Conservation (phyloP, 2,888 invertebrate genomes). For the Lasiommata megera region DNA sequence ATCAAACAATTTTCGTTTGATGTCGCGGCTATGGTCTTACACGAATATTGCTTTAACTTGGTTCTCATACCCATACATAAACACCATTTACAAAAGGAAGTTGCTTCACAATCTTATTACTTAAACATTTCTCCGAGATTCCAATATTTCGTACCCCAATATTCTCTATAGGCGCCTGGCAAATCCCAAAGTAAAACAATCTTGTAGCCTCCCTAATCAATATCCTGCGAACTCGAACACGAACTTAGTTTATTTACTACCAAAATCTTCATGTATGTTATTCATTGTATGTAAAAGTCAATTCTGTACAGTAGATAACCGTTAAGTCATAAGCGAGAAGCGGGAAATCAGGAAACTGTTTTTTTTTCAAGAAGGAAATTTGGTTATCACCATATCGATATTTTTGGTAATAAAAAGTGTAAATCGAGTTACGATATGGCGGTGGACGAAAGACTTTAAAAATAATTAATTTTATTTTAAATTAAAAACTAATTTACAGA, state of each 20-base stretch:
- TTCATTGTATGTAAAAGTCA: conserved; percentile 44
- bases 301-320: conserved; percentile 25
- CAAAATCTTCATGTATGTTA: conserved; percentile 41
- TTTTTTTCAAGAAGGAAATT: too few species aligned
- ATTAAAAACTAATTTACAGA: too few species aligned
- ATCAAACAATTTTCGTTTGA: too few species aligned
- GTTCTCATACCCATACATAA: not conserved
- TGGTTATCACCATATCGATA: too few species aligned
- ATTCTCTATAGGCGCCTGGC: conserved; percentile 2
- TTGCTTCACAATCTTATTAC: conserved; percentile 3
- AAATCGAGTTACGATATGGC: too few species aligned
- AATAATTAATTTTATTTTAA: too few species aligned
- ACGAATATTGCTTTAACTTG: too few species aligned
- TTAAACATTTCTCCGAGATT: conserved; percentile 9
- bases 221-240: conserved; percentile 37
- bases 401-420: too few species aligned
- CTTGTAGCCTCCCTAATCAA: conserved; percentile 37
- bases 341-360: not conserved
- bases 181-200: conserved; percentile 25
- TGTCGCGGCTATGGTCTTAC: not conserved
- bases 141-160: conserved; percentile 15
- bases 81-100: not conserved
- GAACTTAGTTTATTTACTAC: conserved; percentile 38
- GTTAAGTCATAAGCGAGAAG: conserved; percentile 7
- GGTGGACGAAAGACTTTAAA: too few species aligned